Base-by-base conservation (phyloP, 1,140 invertebrate genomes). In the Caenorhabditis remanei region DNA sequence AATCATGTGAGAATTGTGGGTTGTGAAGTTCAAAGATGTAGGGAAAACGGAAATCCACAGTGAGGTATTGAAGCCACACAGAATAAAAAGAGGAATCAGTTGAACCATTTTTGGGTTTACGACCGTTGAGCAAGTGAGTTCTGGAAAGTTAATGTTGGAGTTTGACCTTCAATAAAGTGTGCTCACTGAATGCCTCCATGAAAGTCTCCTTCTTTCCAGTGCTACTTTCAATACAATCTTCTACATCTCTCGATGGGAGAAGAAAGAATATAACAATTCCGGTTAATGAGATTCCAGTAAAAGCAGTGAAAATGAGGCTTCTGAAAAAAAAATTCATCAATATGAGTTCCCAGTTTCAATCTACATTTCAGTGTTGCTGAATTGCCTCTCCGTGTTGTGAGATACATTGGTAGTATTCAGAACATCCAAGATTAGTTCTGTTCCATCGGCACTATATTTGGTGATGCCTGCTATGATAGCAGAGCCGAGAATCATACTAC, bases 241-340 rank as follows among this genome's bases (percentile, higher is more conserved):
- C 83, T 0, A 85, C 71, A 13, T 84, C 83, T 41, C 46, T 50
- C 7, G 87, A 71, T 3, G 87, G 83, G 13, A 88, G 82, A 13
- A 88, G 14, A 40, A 61, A 46, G 65, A 88, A 88, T 32, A 55
- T 88, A n/a, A 88, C 46, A 55, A 87, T 88, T 21, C 85, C 83
- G 4, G 61, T 3, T 13, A 85, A 48, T 0, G 87, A 56, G 24
- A 85, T 65, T 24, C 43, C 63, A 8, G 87, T 82, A 84, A 88
- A 85, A 2, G 87, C 87, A 9, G 85, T 58, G 61, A 67, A 88
- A 53, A 88, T 50, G 0, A 75, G 58, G 11, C 40, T 71, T 50
- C 71, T 79, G 43, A 50, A 79, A 46, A 32, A 32, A n/a, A 9
- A 0, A 63, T 5, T 24, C n/a, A 4, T 58, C 8, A n/a, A n/a